Conservation (phyloP, 2,888 invertebrate species). For the Polydrusus cervinus region DNA sequence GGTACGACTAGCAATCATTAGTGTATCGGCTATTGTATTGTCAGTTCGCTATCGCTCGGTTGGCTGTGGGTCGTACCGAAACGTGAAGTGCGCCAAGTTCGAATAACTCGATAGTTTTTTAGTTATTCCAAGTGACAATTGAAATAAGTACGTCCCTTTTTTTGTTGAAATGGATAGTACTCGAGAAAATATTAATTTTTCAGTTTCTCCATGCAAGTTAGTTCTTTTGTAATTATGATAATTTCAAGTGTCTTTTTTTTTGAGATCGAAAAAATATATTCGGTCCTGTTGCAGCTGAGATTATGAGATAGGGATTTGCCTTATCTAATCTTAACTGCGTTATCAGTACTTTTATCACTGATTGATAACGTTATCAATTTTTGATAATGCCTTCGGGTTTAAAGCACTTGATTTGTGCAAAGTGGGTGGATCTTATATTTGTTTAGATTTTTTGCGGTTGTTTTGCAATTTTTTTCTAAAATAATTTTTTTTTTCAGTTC, state of each 20-base stretch:
- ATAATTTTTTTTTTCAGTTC: conserved; percentile 60
- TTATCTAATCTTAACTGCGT: conserved; percentile 42
- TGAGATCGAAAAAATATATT: background rate
- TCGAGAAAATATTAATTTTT: conserved; percentile 60
- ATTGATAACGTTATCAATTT: conserved; percentile 55
- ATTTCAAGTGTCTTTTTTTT: conserved; percentile 37
- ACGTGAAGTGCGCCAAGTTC: conserved; percentile 27
- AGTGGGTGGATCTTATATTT: conserved; percentile 56
- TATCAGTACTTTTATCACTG: conserved; percentile 14
- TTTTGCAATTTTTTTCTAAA: conserved; percentile 30
- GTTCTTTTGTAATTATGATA: conserved; percentile 56
- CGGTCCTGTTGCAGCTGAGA: conserved; percentile 13
- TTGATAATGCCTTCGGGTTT: conserved; percentile 58
- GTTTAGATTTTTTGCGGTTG: conserved; percentile 44
- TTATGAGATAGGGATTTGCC: conserved; percentile 11
- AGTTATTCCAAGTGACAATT: background rate
- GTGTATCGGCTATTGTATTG: conserved; percentile 60
- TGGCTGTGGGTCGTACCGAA: conserved; percentile 51
- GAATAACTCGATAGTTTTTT: conserved; percentile 13
- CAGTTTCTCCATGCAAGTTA: conserved; percentile 62
- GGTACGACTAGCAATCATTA: conserved; percentile 58
- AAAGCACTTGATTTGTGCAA: conserved; percentile 57
- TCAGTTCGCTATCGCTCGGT: conserved; percentile 55
- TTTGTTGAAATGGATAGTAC: conserved; percentile 42
- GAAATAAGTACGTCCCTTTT: conserved; percentile 15